A percentile compares a stretch with the other conserved stretches of the same genome.
These are phyloP conservation scores for Drosophila setosimentum DNA, from an alignment of 2,888 invertebrate species.

Conservation along the genomic window DNA sequence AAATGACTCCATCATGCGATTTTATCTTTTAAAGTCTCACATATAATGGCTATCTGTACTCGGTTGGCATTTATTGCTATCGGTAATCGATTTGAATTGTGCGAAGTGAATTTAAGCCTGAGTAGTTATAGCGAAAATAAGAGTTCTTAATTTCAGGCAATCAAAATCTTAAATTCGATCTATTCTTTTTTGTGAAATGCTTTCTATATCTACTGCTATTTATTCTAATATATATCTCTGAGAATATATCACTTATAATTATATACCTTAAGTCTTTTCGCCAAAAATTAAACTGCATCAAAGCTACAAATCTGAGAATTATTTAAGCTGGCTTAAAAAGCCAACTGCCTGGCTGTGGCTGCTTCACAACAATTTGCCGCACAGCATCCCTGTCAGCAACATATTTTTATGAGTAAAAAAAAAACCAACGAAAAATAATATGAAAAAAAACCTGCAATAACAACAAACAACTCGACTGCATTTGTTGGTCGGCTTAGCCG, in stretches of 20 bases:
- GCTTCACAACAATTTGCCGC: conserved; percentile 74
- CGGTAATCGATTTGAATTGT: background rate
- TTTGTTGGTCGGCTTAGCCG: conserved; percentile 29
- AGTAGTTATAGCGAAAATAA: background rate
- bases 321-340: conserved; percentile 39
- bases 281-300: background rate
- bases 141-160: too few relatives aligned
- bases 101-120: background rate
- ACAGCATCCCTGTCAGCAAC: conserved; percentile 40
- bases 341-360: conserved; percentile 57
- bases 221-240: background rate
- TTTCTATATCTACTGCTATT: background rate
- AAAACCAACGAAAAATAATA: background rate
- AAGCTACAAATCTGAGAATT: background rate
- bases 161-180: too few relatives aligned
- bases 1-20: too few relatives aligned
- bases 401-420: conserved; percentile 56
- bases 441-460: conserved; percentile 29
- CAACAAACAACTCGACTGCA: conserved; percentile 31
- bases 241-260: background rate
- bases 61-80: background rate
- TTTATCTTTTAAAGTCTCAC: too few relatives aligned
- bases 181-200: background rate
- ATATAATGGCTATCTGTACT: background rate
- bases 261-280: background rate